A percentile compares a stretch with the other conserved stretches of the same genome.
These are phyloP conservation scores for Platynereis dumerilii DNA, from an alignment of 2,888 invertebrate species.

Conservation along the genomic window DNA sequence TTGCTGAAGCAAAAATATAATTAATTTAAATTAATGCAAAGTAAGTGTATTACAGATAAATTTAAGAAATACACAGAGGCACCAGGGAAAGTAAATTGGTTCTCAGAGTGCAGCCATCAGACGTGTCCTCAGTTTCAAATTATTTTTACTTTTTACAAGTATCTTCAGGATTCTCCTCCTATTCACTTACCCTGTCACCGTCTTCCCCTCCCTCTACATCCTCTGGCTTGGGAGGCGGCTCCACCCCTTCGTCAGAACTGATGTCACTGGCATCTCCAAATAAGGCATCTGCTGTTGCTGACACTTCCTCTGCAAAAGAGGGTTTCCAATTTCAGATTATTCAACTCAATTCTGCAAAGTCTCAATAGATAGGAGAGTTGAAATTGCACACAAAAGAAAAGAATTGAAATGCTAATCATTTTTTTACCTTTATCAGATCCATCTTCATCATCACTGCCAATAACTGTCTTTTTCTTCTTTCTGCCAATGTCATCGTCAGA, in stretches of 20 bases:
- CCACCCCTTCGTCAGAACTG: conserved; percentile 72
- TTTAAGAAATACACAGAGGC: background rate
- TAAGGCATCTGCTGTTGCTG: conserved; percentile 80
- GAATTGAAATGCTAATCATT: too few species aligned
- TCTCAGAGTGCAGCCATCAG: too few species aligned
- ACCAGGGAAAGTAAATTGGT: too few species aligned
- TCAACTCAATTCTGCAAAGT: too few species aligned
- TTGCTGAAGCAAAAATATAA: background rate
- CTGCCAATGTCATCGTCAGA: conserved; percentile 34
- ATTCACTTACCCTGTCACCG: conserved; percentile 2
- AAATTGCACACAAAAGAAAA: too few species aligned
- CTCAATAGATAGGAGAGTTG: too few species aligned
- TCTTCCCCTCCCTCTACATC: conserved; percentile 15
- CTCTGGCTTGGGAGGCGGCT: conserved; percentile 7
- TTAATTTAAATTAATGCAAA: background rate
- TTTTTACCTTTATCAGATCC: background rate
- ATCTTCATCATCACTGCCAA: conserved; percentile 33
- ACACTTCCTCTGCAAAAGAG: conserved; percentile 16
- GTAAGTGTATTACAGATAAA: background rate
- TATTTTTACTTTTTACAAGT: too few species aligned
- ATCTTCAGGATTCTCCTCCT: too few species aligned
- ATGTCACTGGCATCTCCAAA: conserved; percentile 94
- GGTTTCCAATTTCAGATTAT: too few species aligned
- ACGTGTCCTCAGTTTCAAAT: too few species aligned
- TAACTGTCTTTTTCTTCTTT: conserved; percentile 41